Evolutionary conservation across 2,113 vertebrate genomes (phyloP).

Genomic region (Hucho hucho): DNA sequence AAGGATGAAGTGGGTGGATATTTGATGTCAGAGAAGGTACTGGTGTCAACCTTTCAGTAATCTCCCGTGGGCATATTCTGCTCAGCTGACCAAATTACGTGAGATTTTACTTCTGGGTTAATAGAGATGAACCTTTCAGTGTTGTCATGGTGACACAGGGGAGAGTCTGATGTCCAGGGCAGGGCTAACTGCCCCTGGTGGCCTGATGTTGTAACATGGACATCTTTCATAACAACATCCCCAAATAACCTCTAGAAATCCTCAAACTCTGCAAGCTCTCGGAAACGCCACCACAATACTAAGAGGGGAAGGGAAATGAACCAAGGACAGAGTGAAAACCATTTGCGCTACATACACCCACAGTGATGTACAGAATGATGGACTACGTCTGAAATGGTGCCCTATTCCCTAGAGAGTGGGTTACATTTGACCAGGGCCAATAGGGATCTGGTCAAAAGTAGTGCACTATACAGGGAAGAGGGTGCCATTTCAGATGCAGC

Average conservation of each 20-base stretch:
- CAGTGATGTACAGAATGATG: not conserved
- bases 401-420: no score
- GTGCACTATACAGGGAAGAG: no score
- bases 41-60: no score
- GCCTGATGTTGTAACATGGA: constrained; percentile 35
- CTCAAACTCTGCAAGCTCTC: constrained; percentile 27
- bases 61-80: no score
- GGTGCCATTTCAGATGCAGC: no score
- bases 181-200: constrained; percentile 35
- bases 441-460: no score
- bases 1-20: no score
- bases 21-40: not conserved
- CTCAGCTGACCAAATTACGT: no score
- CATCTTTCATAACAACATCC: constrained; percentile 57
- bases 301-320: constrained; percentile 14
- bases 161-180: no score
- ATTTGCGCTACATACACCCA: not conserved
- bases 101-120: no score
- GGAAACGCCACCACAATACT: constrained; percentile 5
- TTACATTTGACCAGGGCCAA: no score
- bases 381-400: not conserved
- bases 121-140: no score
- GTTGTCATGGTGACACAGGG: not conserved
- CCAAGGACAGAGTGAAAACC: not conserved
- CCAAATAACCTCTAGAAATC: constrained; percentile 50